Conservation (phyloP, 2,888 invertebrate genomes). For the Argynnis bischoffii region DNA sequence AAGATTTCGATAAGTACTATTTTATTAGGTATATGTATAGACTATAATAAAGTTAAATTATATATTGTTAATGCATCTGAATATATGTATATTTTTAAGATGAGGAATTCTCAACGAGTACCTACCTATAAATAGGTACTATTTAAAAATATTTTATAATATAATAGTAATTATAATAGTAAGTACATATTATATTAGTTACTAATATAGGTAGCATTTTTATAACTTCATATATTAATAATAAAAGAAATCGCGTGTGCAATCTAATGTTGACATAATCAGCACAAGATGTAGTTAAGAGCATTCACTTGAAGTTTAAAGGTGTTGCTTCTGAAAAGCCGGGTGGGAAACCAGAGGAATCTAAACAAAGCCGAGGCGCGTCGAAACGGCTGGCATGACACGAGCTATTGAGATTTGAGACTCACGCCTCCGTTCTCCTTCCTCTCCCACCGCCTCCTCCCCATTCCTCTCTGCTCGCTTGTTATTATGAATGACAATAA, state of each 20-base stretch:
- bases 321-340: conserved; percentile 44
- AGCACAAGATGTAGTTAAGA: conserved; percentile 33
- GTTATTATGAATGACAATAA: conserved; percentile 82
- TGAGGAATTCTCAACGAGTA: too few relatives aligned
- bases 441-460: conserved; percentile 47
- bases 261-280: conserved; percentile 35
- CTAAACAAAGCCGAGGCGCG: conserved; percentile 56
- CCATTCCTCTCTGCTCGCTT: conserved; percentile 45
- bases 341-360: conserved; percentile 50
- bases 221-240: background rate
- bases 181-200: too few relatives aligned
- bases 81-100: too few relatives aligned
- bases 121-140: too few relatives aligned
- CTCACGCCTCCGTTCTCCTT: conserved; percentile 44
- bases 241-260: conserved; percentile 7
- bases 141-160: too few relatives aligned
- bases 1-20: too few relatives aligned
- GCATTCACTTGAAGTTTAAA: conserved; percentile 42
- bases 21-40: too few relatives aligned
- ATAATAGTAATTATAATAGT: too few relatives aligned
- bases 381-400: conserved; percentile 56
- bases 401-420: conserved; percentile 71
- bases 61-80: too few relatives aligned
- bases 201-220: background rate
- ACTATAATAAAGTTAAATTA: too few relatives aligned